These are phyloP conservation scores for Neolamprologus multifasciatus DNA, from an alignment of 2,797 vertebrate species.

Conservation along the genomic window DNA sequence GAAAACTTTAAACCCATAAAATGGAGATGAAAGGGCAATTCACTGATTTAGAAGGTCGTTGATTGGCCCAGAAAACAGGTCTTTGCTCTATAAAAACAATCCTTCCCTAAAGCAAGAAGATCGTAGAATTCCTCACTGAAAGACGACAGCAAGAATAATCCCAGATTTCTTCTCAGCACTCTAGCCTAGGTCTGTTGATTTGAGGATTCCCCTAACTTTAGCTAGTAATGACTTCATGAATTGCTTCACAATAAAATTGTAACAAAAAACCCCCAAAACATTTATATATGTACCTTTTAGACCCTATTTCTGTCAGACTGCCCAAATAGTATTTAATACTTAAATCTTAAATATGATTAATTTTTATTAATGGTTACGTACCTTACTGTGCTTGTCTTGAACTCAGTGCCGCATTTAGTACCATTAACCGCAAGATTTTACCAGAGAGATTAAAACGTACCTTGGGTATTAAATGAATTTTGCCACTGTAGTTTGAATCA, in stretches of 20 bases:
- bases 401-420: not conserved
- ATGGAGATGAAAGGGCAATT: not conserved
- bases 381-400: not conserved
- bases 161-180: not conserved
- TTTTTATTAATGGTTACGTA: not conserved
- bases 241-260: not conserved
- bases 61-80: not conserved
- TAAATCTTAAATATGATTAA: not conserved
- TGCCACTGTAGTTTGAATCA: not conserved
- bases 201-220: not conserved
- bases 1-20: not conserved
- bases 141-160: not conserved
- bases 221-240: not conserved
- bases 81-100: not conserved
- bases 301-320: not conserved
- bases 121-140: not conserved
- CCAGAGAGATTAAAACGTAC: not conserved
- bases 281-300: not conserved
- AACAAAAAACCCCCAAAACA: accelerated
- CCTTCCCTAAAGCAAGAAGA: not conserved
- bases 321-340: not conserved
- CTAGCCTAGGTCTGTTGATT: not conserved
- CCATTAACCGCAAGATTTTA: not conserved
- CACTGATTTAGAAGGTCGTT: not conserved
- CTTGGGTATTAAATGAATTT: not conserved